A percentile compares a stretch with the other conserved stretches of the same genome.
Conservation (phyloP, 2,797 vertebrate genomes). For the Lagocephalus sceleratus region DNA sequence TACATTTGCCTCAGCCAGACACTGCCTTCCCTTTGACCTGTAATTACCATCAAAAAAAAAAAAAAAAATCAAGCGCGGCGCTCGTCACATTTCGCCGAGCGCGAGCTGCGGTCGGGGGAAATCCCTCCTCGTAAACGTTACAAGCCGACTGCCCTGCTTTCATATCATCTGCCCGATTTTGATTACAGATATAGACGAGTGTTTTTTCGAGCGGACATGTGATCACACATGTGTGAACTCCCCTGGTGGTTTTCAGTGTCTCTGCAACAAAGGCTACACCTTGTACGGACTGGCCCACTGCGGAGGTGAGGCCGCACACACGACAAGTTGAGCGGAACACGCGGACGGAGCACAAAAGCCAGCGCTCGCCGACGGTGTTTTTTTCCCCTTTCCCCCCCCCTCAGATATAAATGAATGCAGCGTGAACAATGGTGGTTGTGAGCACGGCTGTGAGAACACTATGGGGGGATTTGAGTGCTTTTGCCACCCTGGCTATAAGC, state of each 20-base stretch:
- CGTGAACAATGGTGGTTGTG: constrained; percentile 92
- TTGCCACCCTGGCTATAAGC: constrained; percentile 85
- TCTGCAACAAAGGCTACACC: constrained; percentile 89
- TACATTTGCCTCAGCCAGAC: constrained; percentile 3
- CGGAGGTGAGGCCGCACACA: constrained; percentile 81
- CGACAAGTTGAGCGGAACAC: constrained; percentile 26
- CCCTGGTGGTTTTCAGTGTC: constrained; percentile 88
- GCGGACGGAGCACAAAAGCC: constrained; percentile 8
- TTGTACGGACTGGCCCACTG: constrained; percentile 94
- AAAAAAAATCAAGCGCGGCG: constrained; percentile 5
- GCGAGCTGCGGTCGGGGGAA: constrained; percentile 52
- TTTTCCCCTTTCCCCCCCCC: constrained; percentile 37
- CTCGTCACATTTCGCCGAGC: constrained; percentile 10
- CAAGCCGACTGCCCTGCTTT: constrained; percentile 56
- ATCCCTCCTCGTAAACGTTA: constrained; percentile 53
- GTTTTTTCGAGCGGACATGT: constrained; percentile 93
- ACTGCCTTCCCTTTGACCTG: constrained; percentile 2
- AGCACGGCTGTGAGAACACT: constrained; percentile 88
- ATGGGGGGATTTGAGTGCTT: constrained; percentile 87
- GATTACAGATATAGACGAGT: constrained; percentile 95
- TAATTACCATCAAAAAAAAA: constrained; percentile 26
- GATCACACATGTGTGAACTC: constrained; percentile 95
- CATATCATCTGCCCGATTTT: constrained; percentile 62
- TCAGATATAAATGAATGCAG: constrained; percentile 95
- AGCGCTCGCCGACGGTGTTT: not conserved